Base-by-base conservation (phyloP, 2,888 invertebrate genomes). In the Corbicula japonica region DNA sequence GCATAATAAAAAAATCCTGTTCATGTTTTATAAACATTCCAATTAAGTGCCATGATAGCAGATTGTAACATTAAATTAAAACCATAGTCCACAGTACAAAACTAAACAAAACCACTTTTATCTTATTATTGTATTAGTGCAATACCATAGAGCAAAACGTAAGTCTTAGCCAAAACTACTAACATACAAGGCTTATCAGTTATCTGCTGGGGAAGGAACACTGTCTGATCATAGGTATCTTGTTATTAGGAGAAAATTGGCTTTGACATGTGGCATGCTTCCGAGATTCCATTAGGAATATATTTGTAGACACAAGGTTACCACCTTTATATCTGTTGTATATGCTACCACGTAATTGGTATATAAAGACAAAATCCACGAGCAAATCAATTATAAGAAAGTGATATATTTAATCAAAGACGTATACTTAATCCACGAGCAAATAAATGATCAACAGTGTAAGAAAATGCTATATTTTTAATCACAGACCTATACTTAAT, bases 101-200 rank as follows among this genome's bases (percentile, higher is more conserved):
- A 32, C 54, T 12, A 54, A 32, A 18, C 32, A 18, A 4, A 12
- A 41, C 15, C 15, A 15, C 41, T 10, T 41, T 10, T 41, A 15
- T 12, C 10, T 41, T 10, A 15, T 10, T 41, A 15, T 41, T 10
- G 10, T 12, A 12, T 12, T 41, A 41, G 10, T 41, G 10, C 10
- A 10, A 41, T 12, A 12, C 10, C 15, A 32, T 15, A 35, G 34
- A 35, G 58, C 21, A 35, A 58, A 58, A 21, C 15, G 30, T 30
- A 28, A 18, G n/a, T 23, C 28, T 10, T 2, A 58, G 58, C 58
- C 58, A 58, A 58, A 34, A 10, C 23, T 35, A 58, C n/a, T 56
- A 34, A 21, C 56, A 32, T 32, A 10, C 2, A 32, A n/a, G 28
- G 58, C 35, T 58, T 58, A 58, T 58, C 58, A 58, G 58, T 58